These are phyloP conservation scores for Melanotaenia boesemani DNA, from an alignment of 2,797 vertebrate species.

Conservation along the genomic window DNA sequence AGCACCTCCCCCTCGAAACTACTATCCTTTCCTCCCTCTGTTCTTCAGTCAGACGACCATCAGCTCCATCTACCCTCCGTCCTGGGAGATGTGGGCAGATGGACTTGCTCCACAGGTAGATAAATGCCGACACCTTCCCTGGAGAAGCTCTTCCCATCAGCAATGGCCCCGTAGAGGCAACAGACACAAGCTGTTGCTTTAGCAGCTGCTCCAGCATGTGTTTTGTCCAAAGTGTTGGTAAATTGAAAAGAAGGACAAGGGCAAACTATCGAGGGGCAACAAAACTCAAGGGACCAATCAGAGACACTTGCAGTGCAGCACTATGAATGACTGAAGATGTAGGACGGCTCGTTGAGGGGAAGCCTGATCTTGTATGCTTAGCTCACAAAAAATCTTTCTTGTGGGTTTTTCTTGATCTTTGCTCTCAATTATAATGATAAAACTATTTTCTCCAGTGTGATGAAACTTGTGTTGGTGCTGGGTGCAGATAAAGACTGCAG, in stretches of 20 bases:
- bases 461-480: constrained; percentile 36
- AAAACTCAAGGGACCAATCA: not conserved
- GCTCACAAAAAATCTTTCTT: not conserved
- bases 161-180: constrained; percentile 62
- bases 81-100: constrained; percentile 59
- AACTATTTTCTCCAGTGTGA: constrained; percentile 16
- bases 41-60: constrained; percentile 13
- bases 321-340: not conserved
- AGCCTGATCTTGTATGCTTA: not conserved
- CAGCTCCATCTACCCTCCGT: constrained; percentile 1
- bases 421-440: constrained; percentile 53
- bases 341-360: not conserved
- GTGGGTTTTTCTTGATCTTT: constrained; percentile 43
- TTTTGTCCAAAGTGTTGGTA: not conserved
- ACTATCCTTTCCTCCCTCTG: constrained; percentile 6
- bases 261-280: not conserved
- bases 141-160: constrained; percentile 64
- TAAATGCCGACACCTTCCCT: constrained; percentile 62
- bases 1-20: constrained; percentile 5
- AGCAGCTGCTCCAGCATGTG: constrained; percentile 2
- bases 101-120: constrained; percentile 64
- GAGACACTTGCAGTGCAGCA: not conserved
- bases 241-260: constrained; percentile 8
- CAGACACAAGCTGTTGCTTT: constrained; percentile 30
- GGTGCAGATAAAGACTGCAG: constrained; percentile 38